Conservation (phyloP, 2,888 invertebrate species). For the Netelia fuscicornis region DNA sequence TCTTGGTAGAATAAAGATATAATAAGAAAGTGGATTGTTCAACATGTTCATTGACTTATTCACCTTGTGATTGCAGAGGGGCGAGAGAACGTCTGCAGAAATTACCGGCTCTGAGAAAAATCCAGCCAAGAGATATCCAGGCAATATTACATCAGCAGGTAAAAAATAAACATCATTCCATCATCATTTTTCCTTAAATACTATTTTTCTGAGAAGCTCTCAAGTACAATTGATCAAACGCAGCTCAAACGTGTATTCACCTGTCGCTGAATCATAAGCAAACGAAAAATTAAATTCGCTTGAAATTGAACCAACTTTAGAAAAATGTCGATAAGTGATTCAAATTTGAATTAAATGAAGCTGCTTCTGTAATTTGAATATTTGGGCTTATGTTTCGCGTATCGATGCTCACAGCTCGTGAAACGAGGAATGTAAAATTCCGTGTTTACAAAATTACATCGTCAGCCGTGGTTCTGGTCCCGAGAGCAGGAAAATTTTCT, state of each 20-base stretch:
- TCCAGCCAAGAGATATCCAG: slow-evolving; percentile 89
- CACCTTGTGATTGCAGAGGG: slow-evolving; percentile 72
- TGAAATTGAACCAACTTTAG: not conserved
- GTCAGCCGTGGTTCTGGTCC: slow-evolving; percentile 61
- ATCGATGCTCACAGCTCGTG: slow-evolving; percentile 68
- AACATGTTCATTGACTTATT: slow-evolving; percentile 3
- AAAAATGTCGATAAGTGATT: not conserved
- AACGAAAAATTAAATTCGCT: not conserved
- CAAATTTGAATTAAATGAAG: not conserved
- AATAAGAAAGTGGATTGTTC: slow-evolving; percentile 13
- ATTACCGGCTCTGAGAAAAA: slow-evolving; percentile 95
- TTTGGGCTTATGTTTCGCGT: slow-evolving; percentile 34
- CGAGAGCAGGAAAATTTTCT: slow-evolving; percentile 50
- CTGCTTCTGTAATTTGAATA: not conserved
- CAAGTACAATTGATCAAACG: not conserved
- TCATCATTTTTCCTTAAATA: slow-evolving; percentile 16
- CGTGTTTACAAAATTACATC: slow-evolving; percentile 69
- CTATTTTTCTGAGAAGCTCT: not conserved
- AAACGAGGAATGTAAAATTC: slow-evolving; percentile 77
- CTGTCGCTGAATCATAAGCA: not conserved
- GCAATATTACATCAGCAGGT: slow-evolving; percentile 83
- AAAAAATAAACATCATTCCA: slow-evolving; percentile 59
- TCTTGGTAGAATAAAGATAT: not conserved
- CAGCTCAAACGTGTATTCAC: not conserved
- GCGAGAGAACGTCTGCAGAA: slow-evolving; percentile 95